phyloP scores from a whole-genome alignment of 2,888 invertebrate species.

The Cenopis cana region DNA sequence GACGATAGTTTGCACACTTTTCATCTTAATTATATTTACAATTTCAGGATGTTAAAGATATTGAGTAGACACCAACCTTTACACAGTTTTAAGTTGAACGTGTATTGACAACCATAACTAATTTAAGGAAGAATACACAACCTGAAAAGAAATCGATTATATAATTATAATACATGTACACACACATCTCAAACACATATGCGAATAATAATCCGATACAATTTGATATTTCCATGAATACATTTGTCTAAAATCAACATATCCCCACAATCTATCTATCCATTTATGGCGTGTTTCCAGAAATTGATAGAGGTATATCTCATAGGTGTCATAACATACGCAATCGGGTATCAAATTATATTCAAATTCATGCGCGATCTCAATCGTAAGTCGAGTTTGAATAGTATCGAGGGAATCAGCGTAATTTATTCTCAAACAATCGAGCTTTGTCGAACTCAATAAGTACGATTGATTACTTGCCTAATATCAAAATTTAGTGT shows the following conservation, averaged over 20 bases:
- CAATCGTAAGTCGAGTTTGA: slow-evolving; percentile 1
- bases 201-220: background rate
- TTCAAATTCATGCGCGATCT: background rate
- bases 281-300: slow-evolving; percentile 14
- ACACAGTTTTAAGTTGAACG: background rate
- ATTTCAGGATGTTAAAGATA: background rate
- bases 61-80: background rate
- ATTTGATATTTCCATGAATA: slow-evolving; percentile 10
- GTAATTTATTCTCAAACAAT: too few species aligned
- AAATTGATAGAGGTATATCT: background rate
- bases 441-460: too few species aligned
- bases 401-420: background rate
- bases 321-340: slow-evolving; percentile 1
- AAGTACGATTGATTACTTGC: too few species aligned
- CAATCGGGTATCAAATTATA: slow-evolving; percentile 25
- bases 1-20: background rate
- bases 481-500: too few species aligned
- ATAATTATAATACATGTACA: background rate
- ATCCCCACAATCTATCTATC: slow-evolving; percentile 15
- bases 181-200: background rate
- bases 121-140: slow-evolving; percentile 27
- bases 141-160: slow-evolving; percentile 17
- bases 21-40: background rate
- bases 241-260: background rate
- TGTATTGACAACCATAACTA: background rate